Percentiles rank a stretch among this genome's conserved stretches.
Evolutionary conservation across 2,888 invertebrate species (phyloP).

Genomic region (Volucella bombylans): DNA sequence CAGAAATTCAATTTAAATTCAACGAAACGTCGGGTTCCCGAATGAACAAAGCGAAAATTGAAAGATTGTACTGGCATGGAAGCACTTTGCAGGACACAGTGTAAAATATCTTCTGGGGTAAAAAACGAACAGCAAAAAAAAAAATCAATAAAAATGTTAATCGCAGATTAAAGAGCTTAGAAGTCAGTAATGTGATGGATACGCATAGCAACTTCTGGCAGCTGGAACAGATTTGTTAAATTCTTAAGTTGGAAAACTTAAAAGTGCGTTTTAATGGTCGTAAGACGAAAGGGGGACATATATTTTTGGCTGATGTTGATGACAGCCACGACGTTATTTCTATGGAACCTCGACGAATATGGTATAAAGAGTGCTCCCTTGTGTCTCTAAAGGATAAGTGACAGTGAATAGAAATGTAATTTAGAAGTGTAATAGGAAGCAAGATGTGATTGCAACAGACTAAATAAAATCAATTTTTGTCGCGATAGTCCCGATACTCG

Average conservation of each 20-base stretch:
- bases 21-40: slow-evolving; percentile 36
- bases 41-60: slow-evolving; percentile 47
- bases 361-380: no score
- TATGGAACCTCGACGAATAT: no score
- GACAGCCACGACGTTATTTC: no score
- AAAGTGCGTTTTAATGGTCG: neutral
- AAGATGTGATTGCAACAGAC: no score
- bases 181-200: slow-evolving; percentile 30
- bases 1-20: slow-evolving; percentile 35
- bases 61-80: slow-evolving; percentile 18
- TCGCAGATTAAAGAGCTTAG: slow-evolving; percentile 29
- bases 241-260: neutral
- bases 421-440: no score
- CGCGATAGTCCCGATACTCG: no score
- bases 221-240: slow-evolving; percentile 27
- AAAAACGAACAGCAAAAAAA: neutral
- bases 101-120: neutral
- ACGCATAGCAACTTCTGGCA: neutral
- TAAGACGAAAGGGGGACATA: no score
- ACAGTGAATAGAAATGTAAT: no score
- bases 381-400: no score
- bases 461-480: no score
- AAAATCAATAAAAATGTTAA: slow-evolving; percentile 45
- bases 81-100: neutral
- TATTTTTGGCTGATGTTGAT: no score